A percentile compares a stretch with the other conserved stretches of the same genome.
Conservation (phyloP, 2,888 invertebrate genomes). For the Cephus pulcher region DNA sequence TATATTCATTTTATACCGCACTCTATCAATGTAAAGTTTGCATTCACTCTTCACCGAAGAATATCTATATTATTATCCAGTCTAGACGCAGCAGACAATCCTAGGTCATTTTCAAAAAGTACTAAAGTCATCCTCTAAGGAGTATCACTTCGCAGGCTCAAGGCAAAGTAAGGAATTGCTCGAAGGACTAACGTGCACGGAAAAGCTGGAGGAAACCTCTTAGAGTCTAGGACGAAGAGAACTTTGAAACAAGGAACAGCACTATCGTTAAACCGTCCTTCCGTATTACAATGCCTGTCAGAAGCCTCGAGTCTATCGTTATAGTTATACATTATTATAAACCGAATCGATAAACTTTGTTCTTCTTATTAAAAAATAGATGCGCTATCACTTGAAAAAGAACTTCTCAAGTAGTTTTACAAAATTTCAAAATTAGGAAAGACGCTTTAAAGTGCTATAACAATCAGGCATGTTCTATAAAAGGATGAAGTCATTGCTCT, state of each 20-base stretch:
- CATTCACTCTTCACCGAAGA: neutral
- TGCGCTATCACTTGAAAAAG: neutral
- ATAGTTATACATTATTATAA: neutral
- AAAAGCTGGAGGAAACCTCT: neutral
- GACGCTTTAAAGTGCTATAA: neutral
- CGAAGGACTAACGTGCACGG: neutral
- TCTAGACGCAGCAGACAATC: neutral
- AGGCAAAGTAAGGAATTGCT: neutral
- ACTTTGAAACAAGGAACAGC: constrained; percentile 35
- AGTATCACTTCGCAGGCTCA: neutral
- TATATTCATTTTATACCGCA: too few species aligned
- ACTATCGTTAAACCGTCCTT: constrained; percentile 34
- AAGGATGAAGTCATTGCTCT: neutral
- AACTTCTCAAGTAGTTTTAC: neutral
- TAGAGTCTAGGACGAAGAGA: constrained; percentile 14
- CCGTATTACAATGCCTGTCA: constrained; percentile 25
- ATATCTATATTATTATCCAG: neutral
- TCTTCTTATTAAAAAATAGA: neutral
- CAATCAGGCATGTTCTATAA: neutral
- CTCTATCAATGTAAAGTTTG: neutral
- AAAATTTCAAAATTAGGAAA: neutral
- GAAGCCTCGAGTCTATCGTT: neutral
- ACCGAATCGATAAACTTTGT: neutral
- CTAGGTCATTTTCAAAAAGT: neutral
- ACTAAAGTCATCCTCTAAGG: neutral